Conservation (phyloP, 2,113 vertebrate genomes). For the Quiscalus mexicanus region DNA sequence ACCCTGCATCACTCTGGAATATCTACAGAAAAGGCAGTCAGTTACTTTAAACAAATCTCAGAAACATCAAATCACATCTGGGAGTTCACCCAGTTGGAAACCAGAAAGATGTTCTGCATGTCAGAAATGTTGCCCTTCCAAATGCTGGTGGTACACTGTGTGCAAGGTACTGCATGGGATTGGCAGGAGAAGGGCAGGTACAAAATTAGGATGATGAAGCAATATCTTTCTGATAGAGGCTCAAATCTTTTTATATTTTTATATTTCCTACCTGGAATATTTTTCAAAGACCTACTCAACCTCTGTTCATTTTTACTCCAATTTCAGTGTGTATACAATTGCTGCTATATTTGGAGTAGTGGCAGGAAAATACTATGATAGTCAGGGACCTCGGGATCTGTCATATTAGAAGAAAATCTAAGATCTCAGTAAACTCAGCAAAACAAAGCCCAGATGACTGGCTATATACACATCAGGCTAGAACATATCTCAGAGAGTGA, state of each 20-base stretch:
- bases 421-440: background rate
- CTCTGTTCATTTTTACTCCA: background rate
- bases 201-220: background rate
- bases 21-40: background rate
- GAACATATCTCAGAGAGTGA: background rate
- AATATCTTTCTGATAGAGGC: background rate
- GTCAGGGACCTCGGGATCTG: background rate
- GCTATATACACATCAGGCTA: background rate
- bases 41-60: background rate
- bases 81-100: background rate
- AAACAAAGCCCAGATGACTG: background rate
- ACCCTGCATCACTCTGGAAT: background rate
- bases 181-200: background rate
- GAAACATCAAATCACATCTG: background rate
- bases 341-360: background rate
- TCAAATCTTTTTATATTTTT: background rate
- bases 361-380: background rate
- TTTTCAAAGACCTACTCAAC: background rate
- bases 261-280: background rate
- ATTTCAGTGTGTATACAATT: background rate
- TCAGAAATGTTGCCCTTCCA: background rate
- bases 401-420: background rate
- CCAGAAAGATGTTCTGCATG: background rate
- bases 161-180: background rate
- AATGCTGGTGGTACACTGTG: background rate